Conservation (phyloP, 2,113 vertebrate genomes). For the Symphodus melops region DNA sequence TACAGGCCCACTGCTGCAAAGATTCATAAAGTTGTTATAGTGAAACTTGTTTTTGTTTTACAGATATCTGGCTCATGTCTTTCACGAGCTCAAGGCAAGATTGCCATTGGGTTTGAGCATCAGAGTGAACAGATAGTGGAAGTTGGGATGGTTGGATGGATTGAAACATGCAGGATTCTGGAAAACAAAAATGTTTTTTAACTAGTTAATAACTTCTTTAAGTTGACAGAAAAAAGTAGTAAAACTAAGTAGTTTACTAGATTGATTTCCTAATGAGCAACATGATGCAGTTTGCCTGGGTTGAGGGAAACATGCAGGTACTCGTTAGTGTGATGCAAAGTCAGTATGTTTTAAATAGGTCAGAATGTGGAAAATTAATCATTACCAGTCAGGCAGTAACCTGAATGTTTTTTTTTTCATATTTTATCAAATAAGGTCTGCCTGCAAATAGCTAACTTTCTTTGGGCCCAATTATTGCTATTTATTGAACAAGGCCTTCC, state of each 20-base stretch:
- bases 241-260: background rate
- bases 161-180: too few relatives aligned
- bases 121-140: background rate
- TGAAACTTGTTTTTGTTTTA: too few relatives aligned
- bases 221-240: background rate
- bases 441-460: slow-evolving; percentile 64
- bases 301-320: background rate
- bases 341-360: slow-evolving; percentile 17
- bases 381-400: slow-evolving; percentile 27
- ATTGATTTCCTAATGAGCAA: background rate
- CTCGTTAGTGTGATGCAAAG: background rate
- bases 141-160: background rate
- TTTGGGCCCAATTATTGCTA: slow-evolving; percentile 76
- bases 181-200: too few relatives aligned
- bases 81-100: background rate
- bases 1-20: too few relatives aligned
- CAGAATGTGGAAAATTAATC: slow-evolving; percentile 5
- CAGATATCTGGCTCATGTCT: background rate
- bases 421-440: slow-evolving; percentile 38
- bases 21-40: too few relatives aligned
- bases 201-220: too few relatives aligned
- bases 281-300: background rate
- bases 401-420: slow-evolving; percentile 21
- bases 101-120: background rate
- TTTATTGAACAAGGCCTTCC: slow-evolving; percentile 64